Base-by-base conservation (phyloP, 1,140 invertebrate genomes). In the Muscidifurax raptorellus region DNA sequence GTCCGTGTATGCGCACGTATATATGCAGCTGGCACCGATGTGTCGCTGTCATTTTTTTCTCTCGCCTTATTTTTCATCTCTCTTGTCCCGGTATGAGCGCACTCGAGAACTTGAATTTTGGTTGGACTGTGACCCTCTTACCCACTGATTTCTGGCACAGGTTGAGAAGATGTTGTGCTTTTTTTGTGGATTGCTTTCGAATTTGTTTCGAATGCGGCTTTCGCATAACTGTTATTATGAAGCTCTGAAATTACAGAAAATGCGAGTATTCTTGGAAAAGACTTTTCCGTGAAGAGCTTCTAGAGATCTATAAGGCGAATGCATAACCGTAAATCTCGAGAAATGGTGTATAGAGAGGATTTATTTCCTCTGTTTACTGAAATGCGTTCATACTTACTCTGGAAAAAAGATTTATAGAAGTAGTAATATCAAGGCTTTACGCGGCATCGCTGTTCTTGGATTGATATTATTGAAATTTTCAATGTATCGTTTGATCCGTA, bases 21-120 rank as follows among this genome's bases (percentile, higher is more conserved):
- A 67, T 69, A 13, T 44, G n/a, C 64, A 80, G 22, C 30, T 81
- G 67, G 67, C 66, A 81, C 27, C 71, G 27, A 66, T 52, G 80
- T 25, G 30, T 82, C 52, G 25, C 27, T 22, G 28, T 28, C 44
- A 12, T 59, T 72, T 81, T 28, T 80, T 44, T 80, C 12, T n/a
- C 18, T 80, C 25, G 44, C 6, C 47, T 59, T 10, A 36, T 72
- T 81, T 81, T 52, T 72, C 28, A 52, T 81, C 72, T 72, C 22
- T 71, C n/a, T 80, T 44, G 28, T 80, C 28, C 9, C 66, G 25
- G 28, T 30, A 69, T 13, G 6, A 28, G 27, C 66, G 5, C 28
- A 28, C 22, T 59, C 52, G 66, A 69, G 66, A 69, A 30, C 27
- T 28, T 28, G 25, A 27, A 69, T 69, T 69, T 69, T 5, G 66